Evolutionary conservation across 2,797 vertebrate genomes (phyloP).

Genomic region (Poeciliopsis turneri): DNA sequence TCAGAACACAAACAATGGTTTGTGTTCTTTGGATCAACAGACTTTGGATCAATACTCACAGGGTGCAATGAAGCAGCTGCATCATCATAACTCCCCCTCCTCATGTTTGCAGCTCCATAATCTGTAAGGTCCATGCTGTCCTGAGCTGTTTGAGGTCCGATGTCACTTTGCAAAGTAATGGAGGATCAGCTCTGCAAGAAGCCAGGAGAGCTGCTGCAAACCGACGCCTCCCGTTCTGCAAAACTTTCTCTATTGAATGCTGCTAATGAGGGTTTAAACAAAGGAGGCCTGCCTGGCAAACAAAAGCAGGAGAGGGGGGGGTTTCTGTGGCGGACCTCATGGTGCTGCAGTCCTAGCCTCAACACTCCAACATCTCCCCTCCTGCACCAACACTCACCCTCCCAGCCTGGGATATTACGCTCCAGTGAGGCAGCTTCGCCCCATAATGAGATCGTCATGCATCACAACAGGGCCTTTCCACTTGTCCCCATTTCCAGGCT

Average conservation of each 20-base stretch:
- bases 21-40: no score
- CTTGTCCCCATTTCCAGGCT: constrained; percentile 56
- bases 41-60: constrained; percentile 70
- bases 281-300: constrained; percentile 54
- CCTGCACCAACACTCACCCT: constrained; percentile 4
- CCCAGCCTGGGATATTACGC: constrained; percentile 49
- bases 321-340: constrained; percentile 54
- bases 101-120: constrained; percentile 45
- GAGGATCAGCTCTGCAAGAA: constrained; percentile 21
- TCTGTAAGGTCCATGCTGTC: constrained; percentile 51
- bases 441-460: constrained; percentile 57
- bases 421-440: constrained; percentile 47
- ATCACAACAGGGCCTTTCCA: constrained; percentile 27
- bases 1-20: not conserved
- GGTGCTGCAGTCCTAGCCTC: constrained; percentile 26
- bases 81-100: constrained; percentile 79
- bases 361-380: constrained; percentile 2
- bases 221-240: constrained; percentile 37
- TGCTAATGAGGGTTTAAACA: constrained; percentile 79
- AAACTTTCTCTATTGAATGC: constrained; percentile 41
- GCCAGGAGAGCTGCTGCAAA: constrained; percentile 16
- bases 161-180: not conserved
- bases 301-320: constrained; percentile 32
- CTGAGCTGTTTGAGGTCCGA: not conserved
- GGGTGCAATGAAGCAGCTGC: constrained; percentile 62